Evolutionary conservation across 2,797 vertebrate genomes (phyloP), one percentile per base, ranked within the genome.

Genomic region (Tamandua tetradactyla): DNA sequence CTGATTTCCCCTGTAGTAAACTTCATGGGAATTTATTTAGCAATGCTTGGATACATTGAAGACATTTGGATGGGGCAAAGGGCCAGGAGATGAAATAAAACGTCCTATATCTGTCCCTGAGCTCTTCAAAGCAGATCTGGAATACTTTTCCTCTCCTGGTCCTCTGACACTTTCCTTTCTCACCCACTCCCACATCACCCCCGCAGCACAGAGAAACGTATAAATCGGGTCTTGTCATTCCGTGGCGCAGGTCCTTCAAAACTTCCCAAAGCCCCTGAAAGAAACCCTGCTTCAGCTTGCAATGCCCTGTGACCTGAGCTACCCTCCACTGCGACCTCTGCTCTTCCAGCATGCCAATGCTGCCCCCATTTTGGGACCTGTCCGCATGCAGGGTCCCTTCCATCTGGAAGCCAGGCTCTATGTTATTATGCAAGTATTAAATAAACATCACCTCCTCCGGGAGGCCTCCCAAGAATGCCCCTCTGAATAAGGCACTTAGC

Each of bases 21-120:
- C 40, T 95, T 85, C 37, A 15, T 13, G 23, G 66, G 74, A 52
- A 92, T 95, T 89, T 89, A 84, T 72, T 89, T 82, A 72, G 71
- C 47, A 47, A 35, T 10, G 44, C 57, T 96, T 35, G 37, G 83
- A 93, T 84, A 57, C n/a, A 44, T 35, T 17, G 49, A 81, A 92
- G 89, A 57, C 49, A 71, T 94, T 84, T 76, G 84, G 49, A 52
- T 35, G 27, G 44, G 86, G 25, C 27, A 30, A 62, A 18, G 14
- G 17, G 27, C 62, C 59, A 2, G 25, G 32, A 86, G n/a, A 81
- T 1, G 9, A 76, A 52, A 61, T 61, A 2, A 40, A 62, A 40
- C 15, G 75, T 57, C 69, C 68, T 4, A 2, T 7, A 44, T 12
- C 0, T 13, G 22, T 40, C 62, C 2, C 0, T 71, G 64, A 49